Conservation (phyloP, 2,797 vertebrate species). For the Alosa sapidissima region DNA sequence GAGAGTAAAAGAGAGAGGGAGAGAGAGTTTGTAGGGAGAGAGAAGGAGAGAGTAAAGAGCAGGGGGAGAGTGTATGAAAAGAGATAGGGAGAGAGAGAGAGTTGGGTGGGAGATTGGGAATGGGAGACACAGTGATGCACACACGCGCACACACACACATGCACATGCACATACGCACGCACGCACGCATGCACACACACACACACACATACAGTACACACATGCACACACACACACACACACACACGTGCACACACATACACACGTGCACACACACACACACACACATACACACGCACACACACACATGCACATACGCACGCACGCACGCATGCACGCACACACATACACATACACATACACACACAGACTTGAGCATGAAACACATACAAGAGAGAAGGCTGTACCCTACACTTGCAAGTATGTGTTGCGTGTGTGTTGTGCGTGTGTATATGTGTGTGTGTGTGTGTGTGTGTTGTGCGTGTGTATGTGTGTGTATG, state of each 20-base stretch:
- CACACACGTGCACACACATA: not conserved
- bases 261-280: not conserved
- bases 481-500: not conserved
- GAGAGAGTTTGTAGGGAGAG: not conserved
- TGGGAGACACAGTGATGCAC: not conserved
- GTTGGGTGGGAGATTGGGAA: not conserved
- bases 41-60: not conserved
- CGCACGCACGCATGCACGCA: too few relatives aligned
- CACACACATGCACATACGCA: too few relatives aligned
- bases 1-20: slow-evolving; percentile 8
- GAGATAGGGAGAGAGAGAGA: not conserved
- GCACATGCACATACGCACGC: not conserved
- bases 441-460: not conserved
- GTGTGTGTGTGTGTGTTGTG: not conserved
- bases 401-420: too few relatives aligned
- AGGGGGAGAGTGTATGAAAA: not conserved
- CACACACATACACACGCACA: not conserved
- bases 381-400: too few relatives aligned
- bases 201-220: not conserved
- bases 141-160: not conserved
- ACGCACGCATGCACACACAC: not conserved
- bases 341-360: not conserved
- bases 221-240: too few relatives aligned
- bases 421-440: too few relatives aligned
- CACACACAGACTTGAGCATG: too few relatives aligned